phyloP scores from a whole-genome alignment of 2,113 vertebrate species.

The Brachypteracias leptosomus region DNA sequence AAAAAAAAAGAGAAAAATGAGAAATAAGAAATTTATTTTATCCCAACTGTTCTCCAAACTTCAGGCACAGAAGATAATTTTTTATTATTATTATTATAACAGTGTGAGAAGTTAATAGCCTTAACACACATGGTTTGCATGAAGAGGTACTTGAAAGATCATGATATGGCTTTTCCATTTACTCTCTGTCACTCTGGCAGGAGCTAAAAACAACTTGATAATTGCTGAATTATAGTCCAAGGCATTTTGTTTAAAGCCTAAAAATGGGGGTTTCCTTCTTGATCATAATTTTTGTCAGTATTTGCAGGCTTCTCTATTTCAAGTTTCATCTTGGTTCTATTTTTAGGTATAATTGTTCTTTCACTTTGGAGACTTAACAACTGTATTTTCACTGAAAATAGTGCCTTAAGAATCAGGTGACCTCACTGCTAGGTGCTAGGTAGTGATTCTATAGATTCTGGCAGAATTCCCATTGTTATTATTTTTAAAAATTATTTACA shows the following conservation, averaged over 20 bases:
- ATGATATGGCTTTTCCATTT: neutral
- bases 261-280: neutral
- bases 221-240: slow-evolving; percentile 11
- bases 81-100: neutral
- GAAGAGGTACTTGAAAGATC: neutral
- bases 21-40: neutral
- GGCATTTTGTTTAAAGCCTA: neutral
- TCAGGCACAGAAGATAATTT: neutral
- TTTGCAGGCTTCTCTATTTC: slow-evolving; percentile 44
- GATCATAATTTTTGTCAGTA: neutral
- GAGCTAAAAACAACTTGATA: slow-evolving; percentile 3
- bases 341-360: slow-evolving; percentile 31
- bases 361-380: slow-evolving; percentile 40
- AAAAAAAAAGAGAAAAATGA: neutral
- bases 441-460: neutral
- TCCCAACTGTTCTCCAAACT: neutral
- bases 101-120: neutral
- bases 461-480: slow-evolving; percentile 20
- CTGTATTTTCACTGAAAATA: slow-evolving; percentile 11
- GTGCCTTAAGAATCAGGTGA: slow-evolving; percentile 24
- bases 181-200: neutral
- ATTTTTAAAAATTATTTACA: slow-evolving; percentile 13
- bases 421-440: neutral
- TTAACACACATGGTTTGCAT: neutral
- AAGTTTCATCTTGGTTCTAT: slow-evolving; percentile 39